Evolutionary conservation across 2,888 invertebrate species (phyloP).

Genomic region (Chaetoderma sp.): DNA sequence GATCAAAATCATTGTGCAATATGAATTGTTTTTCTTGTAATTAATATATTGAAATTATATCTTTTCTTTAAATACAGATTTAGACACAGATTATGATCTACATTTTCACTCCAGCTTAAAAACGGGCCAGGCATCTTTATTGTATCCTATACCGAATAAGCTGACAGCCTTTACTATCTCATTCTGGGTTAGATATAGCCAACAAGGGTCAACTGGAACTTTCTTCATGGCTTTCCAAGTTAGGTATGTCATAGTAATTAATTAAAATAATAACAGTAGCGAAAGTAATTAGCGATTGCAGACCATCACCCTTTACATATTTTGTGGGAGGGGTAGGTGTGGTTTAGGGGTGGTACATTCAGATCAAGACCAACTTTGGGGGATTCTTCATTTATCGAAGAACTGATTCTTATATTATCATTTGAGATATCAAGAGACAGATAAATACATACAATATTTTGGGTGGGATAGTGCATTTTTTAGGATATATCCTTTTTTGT

Average conservation of each 20-base stretch:
- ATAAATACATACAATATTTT: no score
- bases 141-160: conserved; percentile 87
- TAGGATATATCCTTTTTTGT: no score
- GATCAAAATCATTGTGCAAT: not conserved
- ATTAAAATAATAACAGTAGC: not conserved
- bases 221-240: conserved; percentile 39
- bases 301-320: no score
- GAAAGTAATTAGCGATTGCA: no score
- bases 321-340: no score
- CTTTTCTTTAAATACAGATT: conserved; percentile 77
- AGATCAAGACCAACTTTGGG: no score
- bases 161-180: conserved; percentile 86
- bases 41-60: not conserved
- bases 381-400: no score
- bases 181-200: conserved; percentile 96
- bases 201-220: conserved; percentile 71
- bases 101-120: conserved; percentile 90
- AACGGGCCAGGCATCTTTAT: conserved; percentile 90
- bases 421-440: no score
- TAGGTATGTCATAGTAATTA: conserved; percentile 33
- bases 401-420: no score
- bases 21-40: not conserved
- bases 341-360: no score
- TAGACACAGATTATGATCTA: conserved; percentile 97
- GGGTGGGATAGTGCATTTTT: no score